Evolutionary conservation across 2,113 vertebrate species (phyloP).

Genomic region (Propithecus coquereli): DNA sequence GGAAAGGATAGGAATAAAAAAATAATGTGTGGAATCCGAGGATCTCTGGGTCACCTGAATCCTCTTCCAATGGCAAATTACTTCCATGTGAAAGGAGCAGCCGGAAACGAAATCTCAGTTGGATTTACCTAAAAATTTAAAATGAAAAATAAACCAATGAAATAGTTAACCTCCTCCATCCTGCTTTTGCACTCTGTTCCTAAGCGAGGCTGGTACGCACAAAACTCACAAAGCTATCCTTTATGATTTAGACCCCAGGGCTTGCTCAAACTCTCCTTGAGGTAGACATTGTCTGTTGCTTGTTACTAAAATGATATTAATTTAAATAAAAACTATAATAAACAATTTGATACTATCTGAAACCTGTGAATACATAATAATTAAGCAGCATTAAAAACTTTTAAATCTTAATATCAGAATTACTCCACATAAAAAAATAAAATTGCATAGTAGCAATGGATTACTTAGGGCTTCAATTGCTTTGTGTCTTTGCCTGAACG

Average conservation of each 20-base stretch:
- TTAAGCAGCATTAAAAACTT: neutral
- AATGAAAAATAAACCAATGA: neutral
- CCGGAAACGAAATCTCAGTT: neutral
- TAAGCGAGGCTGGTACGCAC: neutral
- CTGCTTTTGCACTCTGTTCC: neutral
- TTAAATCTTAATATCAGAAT: neutral
- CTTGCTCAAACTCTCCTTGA: neutral
- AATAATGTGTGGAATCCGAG: neutral
- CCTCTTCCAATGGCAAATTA: constrained; percentile 35
- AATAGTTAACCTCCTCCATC: neutral
- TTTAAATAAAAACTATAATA: neutral
- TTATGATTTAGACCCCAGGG: neutral
- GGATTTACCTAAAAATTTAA: neutral
- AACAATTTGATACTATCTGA: neutral
- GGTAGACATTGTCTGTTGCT: neutral
- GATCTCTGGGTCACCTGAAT: constrained; percentile 24
- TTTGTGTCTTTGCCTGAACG: neutral
- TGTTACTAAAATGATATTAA: neutral
- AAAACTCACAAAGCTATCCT: neutral
- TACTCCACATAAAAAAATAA: neutral
- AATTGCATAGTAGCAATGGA: too few relatives aligned
- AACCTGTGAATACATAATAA: neutral
- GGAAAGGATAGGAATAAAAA: neutral
- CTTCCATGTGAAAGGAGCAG: neutral
- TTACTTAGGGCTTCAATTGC: neutral